Conservation (phyloP, 2,113 vertebrate genomes). For the Erythrocercus mccallii region DNA sequence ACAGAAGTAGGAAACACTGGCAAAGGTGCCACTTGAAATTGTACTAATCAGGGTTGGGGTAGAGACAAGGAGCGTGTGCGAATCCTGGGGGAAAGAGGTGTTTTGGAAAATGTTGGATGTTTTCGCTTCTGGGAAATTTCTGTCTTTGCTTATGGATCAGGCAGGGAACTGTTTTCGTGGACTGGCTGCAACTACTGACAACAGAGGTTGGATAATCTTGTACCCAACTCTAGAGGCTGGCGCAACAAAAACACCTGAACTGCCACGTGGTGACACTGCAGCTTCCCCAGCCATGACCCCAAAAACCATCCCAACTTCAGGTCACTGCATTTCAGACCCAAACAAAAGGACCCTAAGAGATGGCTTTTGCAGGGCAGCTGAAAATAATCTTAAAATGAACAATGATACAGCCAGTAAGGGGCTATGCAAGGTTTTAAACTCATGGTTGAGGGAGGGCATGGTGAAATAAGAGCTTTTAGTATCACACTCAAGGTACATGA, state of each 20-base stretch:
- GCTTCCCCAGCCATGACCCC: not conserved
- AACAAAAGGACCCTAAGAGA: not conserved
- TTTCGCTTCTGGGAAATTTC: not conserved
- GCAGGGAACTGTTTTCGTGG: not conserved
- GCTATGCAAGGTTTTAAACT: not conserved
- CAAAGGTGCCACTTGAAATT: not conserved
- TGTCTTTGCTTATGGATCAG: not conserved
- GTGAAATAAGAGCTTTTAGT: fast-evolving
- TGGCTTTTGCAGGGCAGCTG: not conserved
- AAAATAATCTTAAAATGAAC: not conserved
- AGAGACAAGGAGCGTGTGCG: not conserved
- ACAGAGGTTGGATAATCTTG: not conserved
- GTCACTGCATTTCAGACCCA: not conserved
- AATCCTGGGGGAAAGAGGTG: not conserved
- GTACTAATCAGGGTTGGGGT: not conserved
- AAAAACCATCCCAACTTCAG: not conserved
- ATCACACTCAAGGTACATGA: not conserved
- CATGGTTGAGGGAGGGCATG: fast-evolving
- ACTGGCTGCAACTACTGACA: not conserved
- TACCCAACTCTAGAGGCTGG: not conserved
- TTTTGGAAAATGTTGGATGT: not conserved
- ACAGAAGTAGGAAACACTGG: not conserved
- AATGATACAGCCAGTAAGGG: not conserved
- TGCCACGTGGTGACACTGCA: not conserved
- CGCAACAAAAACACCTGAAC: not conserved